Conservation (phyloP, 2,113 vertebrate species). For the Baryphthengus martii region DNA sequence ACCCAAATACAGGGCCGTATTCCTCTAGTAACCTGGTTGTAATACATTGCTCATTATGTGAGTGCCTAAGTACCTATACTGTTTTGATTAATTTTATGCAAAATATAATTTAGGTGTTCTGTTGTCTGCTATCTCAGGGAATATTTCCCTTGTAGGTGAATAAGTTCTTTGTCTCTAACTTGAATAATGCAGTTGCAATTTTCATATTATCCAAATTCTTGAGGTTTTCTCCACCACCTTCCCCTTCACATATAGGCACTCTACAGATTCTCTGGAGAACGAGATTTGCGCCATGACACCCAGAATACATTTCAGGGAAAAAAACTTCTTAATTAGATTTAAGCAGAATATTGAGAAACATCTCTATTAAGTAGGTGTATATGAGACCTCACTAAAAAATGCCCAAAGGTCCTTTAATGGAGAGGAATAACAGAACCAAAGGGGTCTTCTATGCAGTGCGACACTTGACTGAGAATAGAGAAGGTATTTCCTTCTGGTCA, state of each 20-base stretch:
- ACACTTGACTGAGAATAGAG: accelerated
- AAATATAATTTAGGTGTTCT: neutral
- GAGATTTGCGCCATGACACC: neutral
- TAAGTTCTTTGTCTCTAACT: neutral
- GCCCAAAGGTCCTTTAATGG: neutral
- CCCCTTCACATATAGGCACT: neutral
- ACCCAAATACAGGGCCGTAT: neutral
- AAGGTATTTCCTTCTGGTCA: neutral
- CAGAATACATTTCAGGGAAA: neutral
- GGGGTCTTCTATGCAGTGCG: neutral
- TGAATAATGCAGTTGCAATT: neutral
- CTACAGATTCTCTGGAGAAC: neutral
- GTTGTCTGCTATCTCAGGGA: neutral
- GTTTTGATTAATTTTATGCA: neutral
- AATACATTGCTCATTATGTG: neutral
- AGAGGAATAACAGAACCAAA: neutral
- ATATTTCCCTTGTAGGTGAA: neutral
- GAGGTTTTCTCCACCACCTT: neutral
- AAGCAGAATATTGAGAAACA: neutral
- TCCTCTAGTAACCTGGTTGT: neutral
- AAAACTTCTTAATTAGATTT: neutral
- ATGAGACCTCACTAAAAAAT: neutral
- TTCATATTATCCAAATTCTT: neutral
- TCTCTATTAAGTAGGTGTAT: neutral
- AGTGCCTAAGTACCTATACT: neutral